These are phyloP conservation scores for Pheosia tremula DNA, from an alignment of 2,888 invertebrate species.

Conservation along the genomic window DNA sequence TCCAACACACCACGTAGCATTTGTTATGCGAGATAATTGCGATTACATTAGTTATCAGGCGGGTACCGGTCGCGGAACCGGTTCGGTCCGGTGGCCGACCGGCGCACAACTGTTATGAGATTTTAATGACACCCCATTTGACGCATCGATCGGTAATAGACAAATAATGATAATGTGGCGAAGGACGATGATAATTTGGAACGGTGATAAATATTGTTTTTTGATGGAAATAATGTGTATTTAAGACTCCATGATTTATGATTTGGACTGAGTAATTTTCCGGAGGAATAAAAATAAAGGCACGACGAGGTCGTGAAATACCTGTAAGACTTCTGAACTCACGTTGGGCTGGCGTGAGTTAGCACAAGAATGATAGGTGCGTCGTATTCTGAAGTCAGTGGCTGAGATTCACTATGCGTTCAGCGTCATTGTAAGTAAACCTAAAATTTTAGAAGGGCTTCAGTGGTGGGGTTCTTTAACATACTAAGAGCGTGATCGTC, in stretches of 20 bases:
- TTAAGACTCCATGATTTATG: not conserved
- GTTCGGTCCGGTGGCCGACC: constrained; percentile 17
- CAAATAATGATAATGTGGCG: constrained; percentile 2
- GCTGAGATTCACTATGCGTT: too few relatives aligned
- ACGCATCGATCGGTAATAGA: constrained; percentile 13
- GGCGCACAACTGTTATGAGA: constrained; percentile 23
- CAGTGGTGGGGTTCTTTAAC: too few relatives aligned
- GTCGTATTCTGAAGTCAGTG: too few relatives aligned
- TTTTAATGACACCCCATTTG: constrained; percentile 36
- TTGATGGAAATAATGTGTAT: not conserved
- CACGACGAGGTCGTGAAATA: too few relatives aligned
- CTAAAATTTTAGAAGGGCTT: too few relatives aligned
- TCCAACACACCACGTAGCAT: not conserved
- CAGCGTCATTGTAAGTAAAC: too few relatives aligned
- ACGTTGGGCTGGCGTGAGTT: too few relatives aligned
- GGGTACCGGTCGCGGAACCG: constrained; percentile 14
- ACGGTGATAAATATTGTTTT: not conserved
- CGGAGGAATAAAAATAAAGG: too few relatives aligned
- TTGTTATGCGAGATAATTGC: constrained; percentile 26
- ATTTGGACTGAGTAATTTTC: too few relatives aligned
- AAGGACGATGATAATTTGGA: constrained; percentile 2
- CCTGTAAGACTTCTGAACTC: too few relatives aligned
- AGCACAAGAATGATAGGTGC: too few relatives aligned
- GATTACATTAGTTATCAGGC: constrained; percentile 34
- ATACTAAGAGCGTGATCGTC: too few relatives aligned